A percentile compares a stretch with the other conserved stretches of the same genome.
phyloP scores from a whole-genome alignment of 2,113 vertebrate species.

The Caretta caretta region DNA sequence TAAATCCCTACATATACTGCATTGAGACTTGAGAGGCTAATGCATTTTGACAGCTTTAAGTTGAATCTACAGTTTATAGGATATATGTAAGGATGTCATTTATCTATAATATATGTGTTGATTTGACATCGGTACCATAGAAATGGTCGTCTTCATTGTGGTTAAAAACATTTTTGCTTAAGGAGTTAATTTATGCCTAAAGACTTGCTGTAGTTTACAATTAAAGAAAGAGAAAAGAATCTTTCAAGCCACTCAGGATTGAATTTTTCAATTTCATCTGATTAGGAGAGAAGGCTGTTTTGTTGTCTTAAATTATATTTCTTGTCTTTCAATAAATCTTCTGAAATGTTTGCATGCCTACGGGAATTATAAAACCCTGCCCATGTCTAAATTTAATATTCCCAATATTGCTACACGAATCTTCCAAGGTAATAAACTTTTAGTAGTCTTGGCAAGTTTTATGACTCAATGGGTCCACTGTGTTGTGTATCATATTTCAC shows the following conservation, averaged over 20 bases:
- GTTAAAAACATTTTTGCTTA: not conserved
- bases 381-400: slow-evolving; percentile 61
- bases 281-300: slow-evolving; percentile 46
- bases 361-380: slow-evolving; percentile 52
- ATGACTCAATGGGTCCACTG: slow-evolving; percentile 28
- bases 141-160: not conserved
- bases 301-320: slow-evolving; percentile 52
- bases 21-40: not conserved
- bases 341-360: not conserved
- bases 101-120: accelerated
- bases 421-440: slow-evolving; percentile 66
- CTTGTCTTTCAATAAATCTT: slow-evolving; percentile 51
- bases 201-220: not conserved
- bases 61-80: accelerated
- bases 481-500: slow-evolving; percentile 57
- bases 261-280: slow-evolving; percentile 41
- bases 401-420: slow-evolving; percentile 48
- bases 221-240: slow-evolving; percentile 43
- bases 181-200: not conserved
- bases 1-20: not conserved
- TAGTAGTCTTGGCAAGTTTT: slow-evolving; percentile 68
- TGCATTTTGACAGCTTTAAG: accelerated
- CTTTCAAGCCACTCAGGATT: slow-evolving; percentile 34
- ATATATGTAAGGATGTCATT: accelerated
- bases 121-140: accelerated